These are phyloP conservation scores for Tarsius wallacei DNA, from an alignment of 2,797 vertebrate species.

Conservation along the genomic window DNA sequence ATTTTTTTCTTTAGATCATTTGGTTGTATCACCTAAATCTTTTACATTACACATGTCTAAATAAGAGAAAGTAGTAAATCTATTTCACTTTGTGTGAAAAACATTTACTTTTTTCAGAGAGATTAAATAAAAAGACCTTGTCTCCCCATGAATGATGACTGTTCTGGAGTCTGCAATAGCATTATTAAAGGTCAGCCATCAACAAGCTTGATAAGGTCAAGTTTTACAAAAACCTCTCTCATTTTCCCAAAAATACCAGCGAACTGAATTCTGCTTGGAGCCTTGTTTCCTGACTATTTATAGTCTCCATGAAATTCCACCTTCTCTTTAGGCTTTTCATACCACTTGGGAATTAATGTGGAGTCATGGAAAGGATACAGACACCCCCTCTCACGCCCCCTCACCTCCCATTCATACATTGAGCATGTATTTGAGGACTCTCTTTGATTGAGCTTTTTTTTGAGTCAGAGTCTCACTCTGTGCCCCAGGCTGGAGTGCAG, in stretches of 20 bases:
- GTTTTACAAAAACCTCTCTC: constrained; percentile 29
- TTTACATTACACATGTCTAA: background rate
- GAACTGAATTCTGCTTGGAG: background rate
- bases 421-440: background rate
- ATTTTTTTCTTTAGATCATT: constrained; percentile 5
- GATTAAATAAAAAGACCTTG: background rate
- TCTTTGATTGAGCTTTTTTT: background rate
- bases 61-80: constrained; percentile 17
- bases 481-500: no score
- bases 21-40: background rate
- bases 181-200: constrained; percentile 10
- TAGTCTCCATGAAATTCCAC: background rate
- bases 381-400: background rate
- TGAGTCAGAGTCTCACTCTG: no score
- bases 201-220: constrained; percentile 14
- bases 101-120: background rate
- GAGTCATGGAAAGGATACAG: background rate
- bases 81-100: background rate
- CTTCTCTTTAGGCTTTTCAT: background rate
- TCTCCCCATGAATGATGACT: background rate
- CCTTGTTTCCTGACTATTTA: background rate
- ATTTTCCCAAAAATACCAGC: constrained; percentile 24
- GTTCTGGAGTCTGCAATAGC: background rate
- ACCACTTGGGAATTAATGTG: background rate
- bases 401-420: background rate